Evolutionary conservation across 2,797 vertebrate genomes (phyloP), one percentile per base, ranked within the genome.

Genomic region (Galagoides demidoff): DNA sequence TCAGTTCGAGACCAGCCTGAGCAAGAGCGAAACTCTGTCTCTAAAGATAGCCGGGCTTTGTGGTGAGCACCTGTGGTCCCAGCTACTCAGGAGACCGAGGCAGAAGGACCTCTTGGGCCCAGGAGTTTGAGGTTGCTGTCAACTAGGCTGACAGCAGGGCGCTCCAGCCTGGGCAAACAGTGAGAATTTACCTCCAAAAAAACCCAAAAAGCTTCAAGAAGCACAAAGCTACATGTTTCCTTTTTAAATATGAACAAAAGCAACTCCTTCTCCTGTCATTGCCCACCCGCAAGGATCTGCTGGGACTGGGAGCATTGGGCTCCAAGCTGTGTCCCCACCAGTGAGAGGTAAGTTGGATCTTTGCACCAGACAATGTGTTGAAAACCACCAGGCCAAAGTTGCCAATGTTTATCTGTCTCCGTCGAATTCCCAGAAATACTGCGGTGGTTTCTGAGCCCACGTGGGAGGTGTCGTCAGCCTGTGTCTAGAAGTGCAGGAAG

Each of bases 381-480:
- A 97, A 97, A 91, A 96, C 94, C 96, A 86, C 90, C 95, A 88
- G 97, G 96, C 97, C 96, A 25, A 88, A 94, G 96, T 64, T 89
- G 97, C 96, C 59, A 93, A 97, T 86, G 85, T 87, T 96, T 96
- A 94, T 98, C 98, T 96, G 76, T 97, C 83, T 97, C 97, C 95
- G 95, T 97, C 86, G 25, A 68, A 61, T 96, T 97, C 98, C 97
- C 97, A 78, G 96, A 5, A 96, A 94, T 77, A 68, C 73, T 66
- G 76, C 0, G 82, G 96, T 96, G 79, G 14, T 96, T 98, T 98
- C 97, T 85, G 86, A 86, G 92, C 90, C 93, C 91, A 29, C 34
- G 95, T 94, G 90, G 95, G 95, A 95, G 95, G 77, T 0, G 0
- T 22, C 61, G 83, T 92, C 89, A 70, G 97, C 27, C 95, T 81